phyloP scores from a whole-genome alignment of 2,888 invertebrate genomes.

The Drosophila helvetica region DNA sequence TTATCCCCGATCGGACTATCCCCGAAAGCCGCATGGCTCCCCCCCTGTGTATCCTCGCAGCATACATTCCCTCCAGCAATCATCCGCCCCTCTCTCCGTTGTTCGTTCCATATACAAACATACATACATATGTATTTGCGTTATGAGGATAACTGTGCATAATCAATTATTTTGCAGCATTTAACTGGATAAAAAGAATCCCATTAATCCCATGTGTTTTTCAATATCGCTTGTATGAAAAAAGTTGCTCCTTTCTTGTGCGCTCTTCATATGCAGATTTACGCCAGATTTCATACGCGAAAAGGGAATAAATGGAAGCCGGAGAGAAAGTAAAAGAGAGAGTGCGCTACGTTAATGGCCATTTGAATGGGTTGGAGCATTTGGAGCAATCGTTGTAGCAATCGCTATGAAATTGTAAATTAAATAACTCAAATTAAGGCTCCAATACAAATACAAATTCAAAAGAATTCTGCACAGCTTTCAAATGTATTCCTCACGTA shows the following conservation, averaged over 20 bases:
- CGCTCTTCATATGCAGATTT: conserved; percentile 46
- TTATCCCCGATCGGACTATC: conserved; percentile 38
- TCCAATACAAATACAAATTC: no score
- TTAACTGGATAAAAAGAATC: conserved; percentile 54
- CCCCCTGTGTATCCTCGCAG: conserved; percentile 8
- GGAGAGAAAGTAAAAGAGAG: neutral
- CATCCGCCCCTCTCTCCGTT: no score
- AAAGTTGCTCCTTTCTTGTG: conserved; percentile 6
- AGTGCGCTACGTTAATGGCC: conserved; percentile 19
- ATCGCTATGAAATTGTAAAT: neutral
- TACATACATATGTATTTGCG: conserved; percentile 56
- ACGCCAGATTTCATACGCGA: conserved; percentile 18
- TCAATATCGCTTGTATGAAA: conserved; percentile 18
- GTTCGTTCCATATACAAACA: no score
- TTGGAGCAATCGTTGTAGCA: neutral
- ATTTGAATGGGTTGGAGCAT: conserved; percentile 20
- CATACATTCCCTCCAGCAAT: conserved; percentile 8
- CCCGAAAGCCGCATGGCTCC: conserved; percentile 8
- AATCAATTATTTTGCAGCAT: conserved; percentile 79
- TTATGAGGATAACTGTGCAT: conserved; percentile 71
- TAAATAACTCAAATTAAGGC: neutral
- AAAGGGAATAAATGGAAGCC: neutral
- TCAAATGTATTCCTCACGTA: neutral
- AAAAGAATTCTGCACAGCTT: neutral
- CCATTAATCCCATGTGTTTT: conserved; percentile 14